A percentile compares a stretch with the other conserved stretches of the same genome.
These are phyloP conservation scores for Hemicentrotus pulcherrimus DNA, from an alignment of 35 echinoderm and acorn worm genomes.

Conservation along the genomic window DNA sequence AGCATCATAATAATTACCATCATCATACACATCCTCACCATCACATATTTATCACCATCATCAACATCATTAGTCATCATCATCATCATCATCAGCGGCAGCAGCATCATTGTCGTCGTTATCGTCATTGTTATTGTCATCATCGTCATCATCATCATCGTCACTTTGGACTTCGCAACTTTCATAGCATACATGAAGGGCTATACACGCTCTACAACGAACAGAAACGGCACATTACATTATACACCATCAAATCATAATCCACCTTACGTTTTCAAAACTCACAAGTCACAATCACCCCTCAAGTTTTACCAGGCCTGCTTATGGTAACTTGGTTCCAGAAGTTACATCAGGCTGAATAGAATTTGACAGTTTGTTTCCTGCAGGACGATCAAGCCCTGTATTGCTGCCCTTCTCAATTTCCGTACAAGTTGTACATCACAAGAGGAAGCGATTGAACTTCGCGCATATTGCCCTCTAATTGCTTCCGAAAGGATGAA, in stretches of 20 bases:
- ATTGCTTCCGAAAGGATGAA: not conserved
- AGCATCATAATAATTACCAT: too few relatives aligned
- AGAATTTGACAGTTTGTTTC: not conserved
- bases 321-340: not conserved
- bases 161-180: too few relatives aligned
- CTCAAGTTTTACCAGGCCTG: not conserved
- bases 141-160: too few relatives aligned
- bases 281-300: too few relatives aligned
- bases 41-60: not conserved
- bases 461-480: not conserved
- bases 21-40: not conserved
- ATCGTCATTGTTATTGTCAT: too few relatives aligned
- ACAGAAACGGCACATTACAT: not conserved
- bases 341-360: not conserved
- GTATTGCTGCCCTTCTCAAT: not conserved
- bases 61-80: not conserved
- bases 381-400: not conserved
- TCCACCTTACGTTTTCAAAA: not conserved
- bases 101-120: too few relatives aligned
- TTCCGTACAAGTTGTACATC: not conserved
- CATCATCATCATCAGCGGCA: not conserved
- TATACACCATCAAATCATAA: not conserved
- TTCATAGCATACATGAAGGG: too few relatives aligned
- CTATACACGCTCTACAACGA: too few relatives aligned
- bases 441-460: not conserved